Evolutionary conservation across 1,140 invertebrate genomes (phyloP), one percentile per base, ranked within the genome.

Genomic region (Vanessa tameamea): DNA sequence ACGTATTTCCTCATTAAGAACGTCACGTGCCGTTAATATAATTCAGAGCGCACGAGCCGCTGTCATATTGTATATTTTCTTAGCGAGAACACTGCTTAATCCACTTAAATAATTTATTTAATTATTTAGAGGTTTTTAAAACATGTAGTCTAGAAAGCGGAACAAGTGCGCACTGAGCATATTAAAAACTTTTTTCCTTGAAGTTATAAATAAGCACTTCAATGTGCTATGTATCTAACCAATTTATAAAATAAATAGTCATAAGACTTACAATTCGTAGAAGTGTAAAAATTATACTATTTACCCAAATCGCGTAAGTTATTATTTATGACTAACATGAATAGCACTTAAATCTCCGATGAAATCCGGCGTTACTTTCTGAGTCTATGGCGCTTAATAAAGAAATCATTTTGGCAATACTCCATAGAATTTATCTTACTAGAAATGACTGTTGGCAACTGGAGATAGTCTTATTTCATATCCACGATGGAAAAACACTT

Each of bases 1-100:
- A 78, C 68, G 53, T 76, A 66, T 76, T 78, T 82, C 80, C 80
- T 82, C 76, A 78, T 79, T 82, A 82, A 57, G 71, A 2, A 23
- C 68, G 64, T 61, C 55, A 65, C 73, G 67, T 66, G 61, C 66
- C 61, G 53, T 67, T 71, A 71, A 71, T 55, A 64, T 55, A 71
- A 64, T 63, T 64, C 50, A 57, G 50, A 71, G 69, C 47, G 69
- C 48, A 70, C 47, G 69, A 64, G 26, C 14, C 26, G 14, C 61
- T 47, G 50, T 43, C 61, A 55, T 63, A 70, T 64, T 64, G 69
- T 23, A 31, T 61, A 57, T 31, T 26, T 48, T 71, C 57, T 63
- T 69, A 69, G 51, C 67, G 57, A 23, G 13, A 50, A 53, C 50
- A 61, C 47, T 5, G 57, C 57, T 61, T 37, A 26, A 57, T 70